Base-by-base conservation (phyloP, 2,113 vertebrate species). In the Brachyistius frenatus region DNA sequence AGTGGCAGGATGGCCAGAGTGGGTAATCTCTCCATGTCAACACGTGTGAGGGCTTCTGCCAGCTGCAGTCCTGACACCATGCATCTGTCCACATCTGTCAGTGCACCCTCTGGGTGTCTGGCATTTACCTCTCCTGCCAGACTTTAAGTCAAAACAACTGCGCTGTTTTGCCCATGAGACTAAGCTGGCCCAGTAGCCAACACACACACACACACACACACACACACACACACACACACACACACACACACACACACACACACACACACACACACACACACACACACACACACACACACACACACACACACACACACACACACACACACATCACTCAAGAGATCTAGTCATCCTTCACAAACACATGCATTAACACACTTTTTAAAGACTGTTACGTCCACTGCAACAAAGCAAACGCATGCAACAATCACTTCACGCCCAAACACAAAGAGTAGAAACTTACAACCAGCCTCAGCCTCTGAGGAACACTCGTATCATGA, bases 51-150 rank as follows among this genome's bases (percentile, higher is more conserved):
- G 73, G 74, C 52, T 88, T 74, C 53, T 85, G 71, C 78, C 94
- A 95, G 92, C 93, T 94, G 94, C 93, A 86, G 50, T 63, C 73
- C 30, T 80, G 47, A 76, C 69, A 78, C 84, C 78, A 31, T 47
- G 84, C 93, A 94, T 93, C 94, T 94, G 93, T 94, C 83, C 92
- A 86, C 90, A 94, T 94, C 89, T 92, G 92, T 94, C 94, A 93
- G 62, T 64, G 32, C 11, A 73, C 79, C 23, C 68, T 80, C 81
- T 80, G 85, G 71, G 54, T 76, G 89, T 91, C 86, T 85, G 82
- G 83, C 75, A 75, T 78, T 76, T 60, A 58, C n/a, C 44, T 67
- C 56, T 41, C 14, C 46, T 86, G 74, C 77, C 76, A 81, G 84
- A 84, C 73, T 72, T 80, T 37, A 81, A 86, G 68, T 84, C 86